phyloP scores from a whole-genome alignment of 1,140 invertebrate species.

The Sarcophaga peregrina region DNA sequence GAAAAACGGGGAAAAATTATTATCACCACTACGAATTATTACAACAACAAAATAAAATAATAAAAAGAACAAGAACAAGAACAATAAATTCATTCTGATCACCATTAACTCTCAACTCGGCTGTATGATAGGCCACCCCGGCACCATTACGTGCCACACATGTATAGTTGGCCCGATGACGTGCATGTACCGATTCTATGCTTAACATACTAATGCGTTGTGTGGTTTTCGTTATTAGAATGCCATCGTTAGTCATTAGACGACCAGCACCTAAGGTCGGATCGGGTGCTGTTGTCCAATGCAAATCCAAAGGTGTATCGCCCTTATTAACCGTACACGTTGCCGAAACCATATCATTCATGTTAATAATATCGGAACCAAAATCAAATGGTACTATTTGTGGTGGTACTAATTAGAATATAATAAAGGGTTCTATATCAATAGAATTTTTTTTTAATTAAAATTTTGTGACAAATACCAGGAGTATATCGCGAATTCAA shows the following conservation, averaged over 20 bases:
- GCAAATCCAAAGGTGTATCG: slow-evolving; percentile 82
- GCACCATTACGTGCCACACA: slow-evolving; percentile 82
- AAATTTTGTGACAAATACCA: too few relatives aligned
- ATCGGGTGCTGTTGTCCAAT: slow-evolving; percentile 71
- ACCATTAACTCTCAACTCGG: slow-evolving; percentile 76
- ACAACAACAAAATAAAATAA: slow-evolving; percentile 10
- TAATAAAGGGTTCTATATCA: not conserved
- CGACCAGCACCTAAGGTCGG: slow-evolving; percentile 55
- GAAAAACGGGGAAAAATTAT: not conserved
- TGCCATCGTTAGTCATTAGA: slow-evolving; percentile 65
- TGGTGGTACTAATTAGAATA: slow-evolving; percentile 71
- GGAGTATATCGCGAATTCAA: too few relatives aligned
- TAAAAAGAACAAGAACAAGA: slow-evolving; percentile 6
- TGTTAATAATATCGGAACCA: slow-evolving; percentile 77
- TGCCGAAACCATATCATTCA: slow-evolving; percentile 77
- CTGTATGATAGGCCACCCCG: slow-evolving; percentile 77
- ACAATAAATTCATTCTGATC: slow-evolving; percentile 51
- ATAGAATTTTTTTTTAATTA: not conserved
- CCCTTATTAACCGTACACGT: slow-evolving; percentile 88
- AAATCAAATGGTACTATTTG: slow-evolving; percentile 79
- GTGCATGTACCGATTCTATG: slow-evolving; percentile 73
- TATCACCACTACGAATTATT: not conserved
- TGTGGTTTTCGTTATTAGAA: slow-evolving; percentile 72
- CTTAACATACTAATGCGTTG: slow-evolving; percentile 76
- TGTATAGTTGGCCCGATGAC: slow-evolving; percentile 78